Percentiles rank a stretch among this genome's conserved stretches.
These are phyloP conservation scores for Tetheella fluctuosa DNA, from an alignment of 2,888 invertebrate species.

Conservation along the genomic window DNA sequence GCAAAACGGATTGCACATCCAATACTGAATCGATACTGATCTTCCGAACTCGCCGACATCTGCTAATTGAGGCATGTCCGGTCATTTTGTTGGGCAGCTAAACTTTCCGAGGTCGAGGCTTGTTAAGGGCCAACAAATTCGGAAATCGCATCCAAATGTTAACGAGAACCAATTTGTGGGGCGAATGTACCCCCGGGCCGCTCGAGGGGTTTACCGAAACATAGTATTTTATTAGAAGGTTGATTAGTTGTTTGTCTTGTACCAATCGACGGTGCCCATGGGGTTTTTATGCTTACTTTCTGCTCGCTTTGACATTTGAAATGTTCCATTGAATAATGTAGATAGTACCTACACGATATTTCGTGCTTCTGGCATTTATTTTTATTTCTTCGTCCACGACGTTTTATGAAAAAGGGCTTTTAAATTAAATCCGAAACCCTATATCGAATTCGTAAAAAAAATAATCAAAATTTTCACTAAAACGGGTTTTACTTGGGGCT, in stretches of 20 bases:
- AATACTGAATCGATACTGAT: constrained; percentile 36
- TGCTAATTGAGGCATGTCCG: constrained; percentile 79
- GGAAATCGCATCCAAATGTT: constrained; percentile 78
- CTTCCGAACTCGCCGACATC: constrained; percentile 44
- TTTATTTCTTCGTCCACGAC: neutral
- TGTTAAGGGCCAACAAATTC: constrained; percentile 76
- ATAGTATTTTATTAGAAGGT: constrained; percentile 61
- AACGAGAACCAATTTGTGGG: constrained; percentile 78
- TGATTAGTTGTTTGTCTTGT: constrained; percentile 65
- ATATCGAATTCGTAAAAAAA: too few relatives aligned
- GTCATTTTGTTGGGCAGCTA: constrained; percentile 66
- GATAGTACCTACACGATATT: neutral
- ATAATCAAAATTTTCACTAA: neutral
- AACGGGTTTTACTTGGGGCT: neutral
- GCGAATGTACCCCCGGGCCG: constrained; percentile 50
- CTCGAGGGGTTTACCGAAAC: constrained; percentile 53
- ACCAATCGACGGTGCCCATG: constrained; percentile 23
- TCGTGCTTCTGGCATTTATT: neutral
- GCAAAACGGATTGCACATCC: constrained; percentile 32
- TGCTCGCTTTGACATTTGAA: constrained; percentile 2
- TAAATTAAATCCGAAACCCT: too few relatives aligned
- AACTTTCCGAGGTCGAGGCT: constrained; percentile 65
- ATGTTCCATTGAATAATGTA: neutral
- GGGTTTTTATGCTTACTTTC: constrained; percentile 9
- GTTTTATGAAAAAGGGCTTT: neutral